These are phyloP conservation scores for Phalacrocorax carbo DNA, from an alignment of 2,113 vertebrate genomes.

Conservation along the genomic window DNA sequence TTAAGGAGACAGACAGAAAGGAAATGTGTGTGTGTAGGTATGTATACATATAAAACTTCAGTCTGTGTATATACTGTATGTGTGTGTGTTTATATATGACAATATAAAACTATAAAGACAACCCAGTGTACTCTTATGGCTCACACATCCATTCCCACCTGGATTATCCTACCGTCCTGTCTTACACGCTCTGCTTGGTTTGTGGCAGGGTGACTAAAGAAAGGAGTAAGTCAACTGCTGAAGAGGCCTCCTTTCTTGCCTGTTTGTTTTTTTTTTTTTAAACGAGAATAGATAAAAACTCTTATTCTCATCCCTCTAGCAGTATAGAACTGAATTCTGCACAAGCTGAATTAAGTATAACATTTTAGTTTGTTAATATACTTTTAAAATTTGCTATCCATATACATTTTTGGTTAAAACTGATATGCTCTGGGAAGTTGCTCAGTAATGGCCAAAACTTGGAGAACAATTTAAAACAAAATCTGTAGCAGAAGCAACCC, in stretches of 20 bases:
- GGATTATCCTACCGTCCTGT: neutral
- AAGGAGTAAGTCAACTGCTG: neutral
- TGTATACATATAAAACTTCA: neutral
- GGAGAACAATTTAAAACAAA: neutral
- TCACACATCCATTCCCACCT: rapidly evolving
- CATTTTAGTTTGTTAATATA: neutral
- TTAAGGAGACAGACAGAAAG: neutral
- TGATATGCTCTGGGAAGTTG: neutral
- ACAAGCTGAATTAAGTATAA: neutral
- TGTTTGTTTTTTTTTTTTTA: neutral
- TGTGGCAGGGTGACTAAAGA: neutral
- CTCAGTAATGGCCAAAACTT: neutral
- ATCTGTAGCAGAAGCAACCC: neutral
- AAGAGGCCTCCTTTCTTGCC: neutral
- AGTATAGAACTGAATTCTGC: neutral
- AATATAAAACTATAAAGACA: neutral
- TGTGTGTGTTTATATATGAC: neutral
- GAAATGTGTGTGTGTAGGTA: neutral
- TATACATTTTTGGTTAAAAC: neutral
- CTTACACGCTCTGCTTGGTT: neutral
- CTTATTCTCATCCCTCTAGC: neutral
- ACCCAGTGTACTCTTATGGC: neutral
- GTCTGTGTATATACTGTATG: rapidly evolving
- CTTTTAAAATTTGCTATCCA: neutral
- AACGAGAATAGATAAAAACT: neutral